phyloP scores from a whole-genome alignment of 2,888 invertebrate species.

The Meiosimyza platycephala region DNA sequence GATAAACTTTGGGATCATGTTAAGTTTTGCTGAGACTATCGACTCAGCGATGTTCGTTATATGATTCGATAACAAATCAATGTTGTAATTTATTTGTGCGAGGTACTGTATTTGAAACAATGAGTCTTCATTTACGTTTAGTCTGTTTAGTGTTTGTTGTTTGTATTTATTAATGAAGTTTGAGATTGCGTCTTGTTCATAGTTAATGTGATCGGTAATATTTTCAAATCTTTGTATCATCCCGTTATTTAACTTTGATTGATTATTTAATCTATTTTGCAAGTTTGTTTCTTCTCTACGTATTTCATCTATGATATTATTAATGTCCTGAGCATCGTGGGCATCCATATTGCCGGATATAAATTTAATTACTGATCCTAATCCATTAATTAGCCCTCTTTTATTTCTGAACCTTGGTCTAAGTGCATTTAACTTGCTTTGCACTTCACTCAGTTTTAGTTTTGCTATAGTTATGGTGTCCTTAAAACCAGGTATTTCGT shows the following conservation, averaged over 20 bases:
- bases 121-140: slow-evolving; percentile 1
- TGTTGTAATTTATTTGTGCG: slow-evolving; percentile 17
- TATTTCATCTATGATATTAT: not conserved
- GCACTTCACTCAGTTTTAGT: slow-evolving; percentile 7
- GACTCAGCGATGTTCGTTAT: slow-evolving; percentile 31
- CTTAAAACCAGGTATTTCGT: not conserved
- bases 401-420: not conserved
- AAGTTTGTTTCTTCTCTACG: not conserved
- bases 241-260: not conserved
- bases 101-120: slow-evolving; percentile 9
- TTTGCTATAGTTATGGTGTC: slow-evolving; percentile 1
- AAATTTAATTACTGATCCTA: not conserved
- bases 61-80: slow-evolving; percentile 12
- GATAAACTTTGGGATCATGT: slow-evolving; percentile 42
- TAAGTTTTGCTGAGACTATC: slow-evolving; percentile 41
- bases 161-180: not conserved
- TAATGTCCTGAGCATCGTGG: not conserved
- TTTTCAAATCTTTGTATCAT: not conserved
- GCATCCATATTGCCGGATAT: slow-evolving; percentile 13
- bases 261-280: not conserved
- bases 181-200: not conserved
- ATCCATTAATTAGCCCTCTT: not conserved
- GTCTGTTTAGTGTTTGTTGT: not conserved
- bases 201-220: not conserved
- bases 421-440: not conserved